Conservation (phyloP, 2,888 invertebrate genomes). For the Artemia sinica region DNA sequence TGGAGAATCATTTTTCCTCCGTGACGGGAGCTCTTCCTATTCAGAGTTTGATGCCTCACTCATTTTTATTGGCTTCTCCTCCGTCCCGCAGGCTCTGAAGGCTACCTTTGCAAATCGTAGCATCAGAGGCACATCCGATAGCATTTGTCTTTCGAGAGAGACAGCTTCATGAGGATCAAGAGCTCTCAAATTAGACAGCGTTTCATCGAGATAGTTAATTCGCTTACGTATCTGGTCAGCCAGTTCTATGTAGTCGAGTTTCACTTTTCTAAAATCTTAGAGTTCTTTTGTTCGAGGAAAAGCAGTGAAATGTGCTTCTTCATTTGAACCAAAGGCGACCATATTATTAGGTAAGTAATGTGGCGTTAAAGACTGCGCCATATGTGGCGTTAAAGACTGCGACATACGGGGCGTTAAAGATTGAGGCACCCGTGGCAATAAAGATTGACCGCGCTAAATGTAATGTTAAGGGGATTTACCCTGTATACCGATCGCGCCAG, state of each 20-base stretch:
- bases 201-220: neutral
- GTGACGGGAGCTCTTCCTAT: constrained; percentile 2
- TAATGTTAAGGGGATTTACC: no score
- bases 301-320: neutral
- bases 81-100: neutral
- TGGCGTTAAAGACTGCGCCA: no score
- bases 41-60: neutral
- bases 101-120: neutral
- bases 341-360: neutral
- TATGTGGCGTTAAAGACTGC: no score
- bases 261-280: neutral
- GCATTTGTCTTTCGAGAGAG: neutral
- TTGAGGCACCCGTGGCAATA: no score
- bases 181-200: neutral
- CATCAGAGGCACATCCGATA: neutral
- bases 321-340: neutral
- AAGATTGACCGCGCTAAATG: no score
- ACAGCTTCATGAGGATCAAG: neutral
- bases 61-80: neutral
- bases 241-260: neutral
- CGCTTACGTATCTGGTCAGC: neutral
- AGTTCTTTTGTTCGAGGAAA: neutral
- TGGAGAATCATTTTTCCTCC: neutral
- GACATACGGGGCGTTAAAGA: no score
- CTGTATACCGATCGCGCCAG: no score